Percentiles rank a stretch among this genome's conserved stretches.
Conservation (phyloP, 1,140 invertebrate genomes). For the Copidosoma floridanum region DNA sequence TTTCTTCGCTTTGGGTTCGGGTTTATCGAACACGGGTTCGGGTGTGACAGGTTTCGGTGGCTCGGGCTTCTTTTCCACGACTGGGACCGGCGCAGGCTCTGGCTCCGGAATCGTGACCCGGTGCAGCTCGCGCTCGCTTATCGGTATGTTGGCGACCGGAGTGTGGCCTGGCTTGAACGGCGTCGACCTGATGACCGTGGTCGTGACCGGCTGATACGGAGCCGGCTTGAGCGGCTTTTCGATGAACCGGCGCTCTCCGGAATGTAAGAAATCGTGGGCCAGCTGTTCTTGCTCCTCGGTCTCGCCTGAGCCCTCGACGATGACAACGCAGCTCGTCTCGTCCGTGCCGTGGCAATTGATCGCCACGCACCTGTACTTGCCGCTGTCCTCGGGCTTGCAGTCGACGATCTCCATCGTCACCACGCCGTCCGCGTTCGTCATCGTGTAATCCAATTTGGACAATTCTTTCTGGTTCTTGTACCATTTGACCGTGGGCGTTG, state of each 20-base stretch:
- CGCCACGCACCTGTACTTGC: slow-evolving; percentile 92
- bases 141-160: slow-evolving; percentile 27
- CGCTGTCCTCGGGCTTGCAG: slow-evolving; percentile 91
- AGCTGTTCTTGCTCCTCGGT: slow-evolving; percentile 77
- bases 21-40: neutral
- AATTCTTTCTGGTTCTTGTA: slow-evolving; percentile 91
- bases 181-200: slow-evolving; percentile 23
- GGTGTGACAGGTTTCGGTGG: neutral
- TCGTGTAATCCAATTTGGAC: slow-evolving; percentile 84
- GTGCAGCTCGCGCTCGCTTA: slow-evolving; percentile 29
- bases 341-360: slow-evolving; percentile 89
- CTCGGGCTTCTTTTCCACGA: neutral
- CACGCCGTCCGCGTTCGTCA: slow-evolving; percentile 88
- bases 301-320: slow-evolving; percentile 86
- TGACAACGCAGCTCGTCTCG: slow-evolving; percentile 93
- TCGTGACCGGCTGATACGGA: slow-evolving; percentile 65
- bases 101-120: slow-evolving; percentile 25
- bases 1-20: slow-evolving; percentile 52
- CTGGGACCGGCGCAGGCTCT: slow-evolving; percentile 8
- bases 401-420: slow-evolving; percentile 95
- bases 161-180: slow-evolving; percentile 38
- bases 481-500: slow-evolving; percentile 88
- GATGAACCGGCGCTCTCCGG: slow-evolving; percentile 81
- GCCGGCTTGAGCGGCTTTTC: slow-evolving; percentile 77
- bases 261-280: slow-evolving; percentile 82